Conservation (phyloP, 2,888 invertebrate genomes). For the Diploptera punctata region DNA sequence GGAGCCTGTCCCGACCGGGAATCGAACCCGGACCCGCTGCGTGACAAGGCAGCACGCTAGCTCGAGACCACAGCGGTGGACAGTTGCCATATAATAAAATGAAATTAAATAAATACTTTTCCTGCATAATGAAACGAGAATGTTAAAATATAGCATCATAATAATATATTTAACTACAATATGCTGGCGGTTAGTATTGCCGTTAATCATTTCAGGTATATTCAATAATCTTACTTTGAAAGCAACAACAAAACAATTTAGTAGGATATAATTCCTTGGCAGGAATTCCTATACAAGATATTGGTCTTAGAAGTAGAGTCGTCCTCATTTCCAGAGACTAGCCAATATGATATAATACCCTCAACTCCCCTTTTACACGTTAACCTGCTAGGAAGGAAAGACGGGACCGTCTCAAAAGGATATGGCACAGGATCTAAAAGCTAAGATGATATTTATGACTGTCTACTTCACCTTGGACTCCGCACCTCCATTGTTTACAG, state of each 20-base stretch:
- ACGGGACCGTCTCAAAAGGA: neutral
- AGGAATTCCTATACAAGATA: neutral
- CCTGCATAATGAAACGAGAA: too few species aligned
- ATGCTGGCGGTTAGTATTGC: too few species aligned
- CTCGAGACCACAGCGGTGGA: too few species aligned
- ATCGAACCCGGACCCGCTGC: too few species aligned
- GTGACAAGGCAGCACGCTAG: too few species aligned
- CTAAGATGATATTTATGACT: constrained; percentile 54
- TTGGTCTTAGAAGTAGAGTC: neutral
- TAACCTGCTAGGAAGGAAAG: constrained; percentile 18
- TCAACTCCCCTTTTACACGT: neutral
- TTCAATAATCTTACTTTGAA: too few species aligned
- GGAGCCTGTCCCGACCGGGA: too few species aligned
- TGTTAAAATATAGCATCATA: too few species aligned
- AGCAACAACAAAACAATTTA: neutral
- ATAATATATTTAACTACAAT: too few species aligned
- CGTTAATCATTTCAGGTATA: too few species aligned
- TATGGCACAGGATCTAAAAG: constrained; percentile 33
- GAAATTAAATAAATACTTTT: too few species aligned
- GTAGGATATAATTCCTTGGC: neutral
- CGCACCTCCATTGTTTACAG: constrained; percentile 57
- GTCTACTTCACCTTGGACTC: constrained; percentile 55
- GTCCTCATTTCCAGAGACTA: neutral
- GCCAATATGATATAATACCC: neutral
- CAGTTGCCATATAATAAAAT: too few species aligned